A percentile compares a stretch with the other conserved stretches of the same genome.
phyloP scores from a whole-genome alignment of 2,113 vertebrate genomes.

The Alaudala cheleensis region DNA sequence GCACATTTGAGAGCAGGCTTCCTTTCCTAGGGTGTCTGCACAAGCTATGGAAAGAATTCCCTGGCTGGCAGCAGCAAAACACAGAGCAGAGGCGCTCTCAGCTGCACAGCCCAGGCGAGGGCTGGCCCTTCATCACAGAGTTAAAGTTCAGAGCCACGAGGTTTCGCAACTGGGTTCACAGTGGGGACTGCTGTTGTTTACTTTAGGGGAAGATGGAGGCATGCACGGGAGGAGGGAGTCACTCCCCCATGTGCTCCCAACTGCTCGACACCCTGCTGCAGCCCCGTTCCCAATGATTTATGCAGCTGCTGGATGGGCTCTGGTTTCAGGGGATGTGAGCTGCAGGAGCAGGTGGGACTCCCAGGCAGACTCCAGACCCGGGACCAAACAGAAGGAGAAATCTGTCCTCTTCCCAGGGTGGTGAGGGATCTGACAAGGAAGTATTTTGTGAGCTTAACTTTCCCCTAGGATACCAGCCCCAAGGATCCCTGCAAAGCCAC shows the following conservation, averaged over 20 bases:
- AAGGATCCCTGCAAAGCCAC: neutral
- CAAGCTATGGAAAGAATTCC: slow-evolving; percentile 26
- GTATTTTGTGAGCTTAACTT: slow-evolving; percentile 26
- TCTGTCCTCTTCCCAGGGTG: neutral
- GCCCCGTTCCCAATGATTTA: neutral
- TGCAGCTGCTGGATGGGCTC: slow-evolving; percentile 57
- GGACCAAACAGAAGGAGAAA: slow-evolving; percentile 29
- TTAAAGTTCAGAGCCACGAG: neutral
- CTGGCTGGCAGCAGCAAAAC: neutral
- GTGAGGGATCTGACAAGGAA: slow-evolving; percentile 6
- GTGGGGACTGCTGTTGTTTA: slow-evolving; percentile 43
- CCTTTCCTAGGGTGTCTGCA: neutral
- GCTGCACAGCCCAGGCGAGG: neutral
- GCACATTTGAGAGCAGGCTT: neutral
- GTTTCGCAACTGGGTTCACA: slow-evolving; percentile 33
- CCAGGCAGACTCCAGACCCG: neutral
- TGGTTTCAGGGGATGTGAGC: slow-evolving; percentile 62
- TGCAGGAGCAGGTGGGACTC: slow-evolving; percentile 68
- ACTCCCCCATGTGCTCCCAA: slow-evolving; percentile 26
- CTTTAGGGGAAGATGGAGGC: slow-evolving; percentile 20
- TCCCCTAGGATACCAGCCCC: neutral
- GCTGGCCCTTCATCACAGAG: neutral
- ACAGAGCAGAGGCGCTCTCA: neutral
- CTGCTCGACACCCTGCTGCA: neutral
- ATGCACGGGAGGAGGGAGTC: neutral